A percentile compares a stretch with the other conserved stretches of the same genome.
These are phyloP conservation scores for Oligia fasciuncula DNA, from an alignment of 2,888 invertebrate genomes.

Conservation along the genomic window DNA sequence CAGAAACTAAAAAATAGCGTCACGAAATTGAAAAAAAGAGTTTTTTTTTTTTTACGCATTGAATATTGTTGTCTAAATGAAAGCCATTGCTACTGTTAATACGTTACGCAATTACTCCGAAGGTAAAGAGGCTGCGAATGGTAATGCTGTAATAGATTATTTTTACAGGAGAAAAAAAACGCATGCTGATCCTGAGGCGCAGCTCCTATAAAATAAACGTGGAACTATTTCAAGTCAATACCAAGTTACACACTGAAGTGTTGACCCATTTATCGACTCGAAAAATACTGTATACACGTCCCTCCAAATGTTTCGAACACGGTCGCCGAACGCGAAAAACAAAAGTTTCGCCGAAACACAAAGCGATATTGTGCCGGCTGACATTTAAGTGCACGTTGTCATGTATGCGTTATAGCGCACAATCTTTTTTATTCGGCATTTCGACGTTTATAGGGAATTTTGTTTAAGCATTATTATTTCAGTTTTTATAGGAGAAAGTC, in stretches of 20 bases:
- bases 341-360: constrained; percentile 54
- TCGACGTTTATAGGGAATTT: constrained; percentile 10
- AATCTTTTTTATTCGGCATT: constrained; percentile 35
- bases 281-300: constrained; percentile 46
- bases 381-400: constrained; percentile 51
- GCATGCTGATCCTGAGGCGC: neutral
- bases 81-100: too few species aligned
- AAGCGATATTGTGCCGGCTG: constrained; percentile 44
- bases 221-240: constrained; percentile 16
- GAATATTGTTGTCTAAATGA: too few species aligned
- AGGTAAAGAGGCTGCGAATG: neutral
- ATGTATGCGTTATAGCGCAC: constrained; percentile 30
- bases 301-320: constrained; percentile 43
- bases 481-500: too few species aligned
- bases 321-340: constrained; percentile 40
- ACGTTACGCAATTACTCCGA: too few species aligned
- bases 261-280: constrained; percentile 47
- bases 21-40: too few species aligned
- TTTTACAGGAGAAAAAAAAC: neutral
- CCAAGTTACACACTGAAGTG: constrained; percentile 30
- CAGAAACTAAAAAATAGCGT: too few species aligned
- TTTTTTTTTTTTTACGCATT: too few species aligned
- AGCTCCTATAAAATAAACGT: neutral
- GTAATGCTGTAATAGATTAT: neutral
- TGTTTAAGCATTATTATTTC: neutral